phyloP scores from a whole-genome alignment of 2,888 invertebrate genomes.

The Rhamnusium bicolor region DNA sequence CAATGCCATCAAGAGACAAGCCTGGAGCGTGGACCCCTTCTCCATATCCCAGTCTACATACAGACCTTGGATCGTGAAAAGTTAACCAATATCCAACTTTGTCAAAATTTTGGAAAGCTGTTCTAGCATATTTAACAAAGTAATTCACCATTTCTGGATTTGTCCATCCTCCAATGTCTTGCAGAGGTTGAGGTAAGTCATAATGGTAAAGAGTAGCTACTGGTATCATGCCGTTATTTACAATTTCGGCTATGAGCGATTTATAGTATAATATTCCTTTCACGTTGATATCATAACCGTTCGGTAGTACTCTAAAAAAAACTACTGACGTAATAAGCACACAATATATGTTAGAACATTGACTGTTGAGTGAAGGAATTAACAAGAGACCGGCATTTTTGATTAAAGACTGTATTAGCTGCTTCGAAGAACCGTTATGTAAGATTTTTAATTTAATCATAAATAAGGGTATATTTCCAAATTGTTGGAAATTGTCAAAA shows the following conservation, averaged over 20 bases:
- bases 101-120: constrained; percentile 61
- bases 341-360: no score
- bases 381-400: no score
- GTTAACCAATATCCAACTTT: constrained; percentile 71
- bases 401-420: no score
- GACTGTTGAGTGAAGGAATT: not conserved
- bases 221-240: constrained; percentile 73
- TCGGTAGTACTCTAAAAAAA: constrained; percentile 78
- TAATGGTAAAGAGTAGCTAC: constrained; percentile 73
- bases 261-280: constrained; percentile 83
- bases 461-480: no score
- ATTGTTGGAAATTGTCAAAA: no score
- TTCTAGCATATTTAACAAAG: constrained; percentile 73
- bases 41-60: constrained; percentile 50
- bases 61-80: constrained; percentile 71
- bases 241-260: constrained; percentile 77
- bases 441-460: no score
- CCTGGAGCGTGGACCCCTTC: constrained; percentile 58
- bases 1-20: constrained; percentile 68
- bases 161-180: constrained; percentile 57
- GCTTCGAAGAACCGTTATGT: no score
- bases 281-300: constrained; percentile 78
- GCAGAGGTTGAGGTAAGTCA: constrained; percentile 73
- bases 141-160: constrained; percentile 9
- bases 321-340: no score